Conservation (phyloP, 2,797 vertebrate species). For the Siniperca scherzeri region DNA sequence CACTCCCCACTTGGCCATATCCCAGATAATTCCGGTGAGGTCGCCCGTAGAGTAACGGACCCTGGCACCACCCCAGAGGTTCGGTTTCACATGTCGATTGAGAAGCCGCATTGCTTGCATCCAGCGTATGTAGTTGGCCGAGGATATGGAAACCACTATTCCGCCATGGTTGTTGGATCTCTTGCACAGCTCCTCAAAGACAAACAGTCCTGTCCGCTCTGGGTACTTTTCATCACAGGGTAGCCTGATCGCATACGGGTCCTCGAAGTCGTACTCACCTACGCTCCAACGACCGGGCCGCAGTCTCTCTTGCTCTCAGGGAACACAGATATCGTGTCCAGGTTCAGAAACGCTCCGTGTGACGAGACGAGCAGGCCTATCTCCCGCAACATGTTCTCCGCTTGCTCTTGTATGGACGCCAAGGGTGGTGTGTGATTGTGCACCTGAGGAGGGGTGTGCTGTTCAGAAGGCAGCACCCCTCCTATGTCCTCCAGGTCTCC, state of each 20-base stretch:
- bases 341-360: slow-evolving; percentile 11
- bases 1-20: slow-evolving; percentile 31
- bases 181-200: slow-evolving; percentile 12
- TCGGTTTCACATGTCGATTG: background rate
- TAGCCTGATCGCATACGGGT: background rate
- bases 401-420: background rate
- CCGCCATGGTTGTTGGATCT: slow-evolving; percentile 8
- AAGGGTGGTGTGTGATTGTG: too few relatives aligned
- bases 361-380: background rate
- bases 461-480: too few relatives aligned
- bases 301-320: background rate
- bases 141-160: background rate
- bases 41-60: background rate
- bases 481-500: too few relatives aligned
- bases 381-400: background rate
- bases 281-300: background rate
- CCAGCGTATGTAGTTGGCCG: background rate
- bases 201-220: background rate
- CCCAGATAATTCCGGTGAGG: background rate
- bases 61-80: background rate
- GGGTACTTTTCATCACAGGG: background rate
- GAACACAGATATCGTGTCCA: background rate
- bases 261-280: background rate
- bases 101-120: background rate
- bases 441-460: too few relatives aligned